Conservation (phyloP, 2,797 vertebrate species). For the Enteromius paludinosus region DNA sequence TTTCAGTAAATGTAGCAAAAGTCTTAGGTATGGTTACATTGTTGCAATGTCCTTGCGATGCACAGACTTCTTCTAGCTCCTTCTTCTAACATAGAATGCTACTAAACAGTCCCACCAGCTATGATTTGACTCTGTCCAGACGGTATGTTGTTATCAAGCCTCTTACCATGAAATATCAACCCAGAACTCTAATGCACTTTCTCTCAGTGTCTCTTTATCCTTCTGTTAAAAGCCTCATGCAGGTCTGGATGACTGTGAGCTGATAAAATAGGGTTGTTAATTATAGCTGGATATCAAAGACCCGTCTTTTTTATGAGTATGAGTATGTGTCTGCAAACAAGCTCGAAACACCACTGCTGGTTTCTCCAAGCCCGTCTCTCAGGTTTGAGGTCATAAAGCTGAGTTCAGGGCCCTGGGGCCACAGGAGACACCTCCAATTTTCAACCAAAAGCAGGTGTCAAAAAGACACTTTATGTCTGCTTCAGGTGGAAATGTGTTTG, state of each 20-base stretch:
- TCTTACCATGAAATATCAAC: neutral
- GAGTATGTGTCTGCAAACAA: slow-evolving; percentile 29
- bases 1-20: neutral
- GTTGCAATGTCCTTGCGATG: neutral
- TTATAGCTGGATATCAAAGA: slow-evolving; percentile 79
- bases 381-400: slow-evolving; percentile 10
- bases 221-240: slow-evolving; percentile 60
- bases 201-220: neutral
- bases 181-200: neutral
- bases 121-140: slow-evolving; percentile 5
- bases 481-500: neutral
- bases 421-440: neutral
- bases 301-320: slow-evolving; percentile 50
- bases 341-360: neutral
- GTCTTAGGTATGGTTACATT: neutral
- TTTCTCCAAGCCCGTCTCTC: neutral
- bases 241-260: slow-evolving; percentile 72
- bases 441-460: slow-evolving; percentile 18
- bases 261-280: slow-evolving; percentile 73
- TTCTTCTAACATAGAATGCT: neutral
- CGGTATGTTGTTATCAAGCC: neutral
- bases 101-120: neutral
- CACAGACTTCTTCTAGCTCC: too few species aligned
- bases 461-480: neutral
- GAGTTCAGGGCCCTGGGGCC: neutral